Base-by-base conservation (phyloP, 2,888 invertebrate species). In the Lasioglossum calceatum region DNA sequence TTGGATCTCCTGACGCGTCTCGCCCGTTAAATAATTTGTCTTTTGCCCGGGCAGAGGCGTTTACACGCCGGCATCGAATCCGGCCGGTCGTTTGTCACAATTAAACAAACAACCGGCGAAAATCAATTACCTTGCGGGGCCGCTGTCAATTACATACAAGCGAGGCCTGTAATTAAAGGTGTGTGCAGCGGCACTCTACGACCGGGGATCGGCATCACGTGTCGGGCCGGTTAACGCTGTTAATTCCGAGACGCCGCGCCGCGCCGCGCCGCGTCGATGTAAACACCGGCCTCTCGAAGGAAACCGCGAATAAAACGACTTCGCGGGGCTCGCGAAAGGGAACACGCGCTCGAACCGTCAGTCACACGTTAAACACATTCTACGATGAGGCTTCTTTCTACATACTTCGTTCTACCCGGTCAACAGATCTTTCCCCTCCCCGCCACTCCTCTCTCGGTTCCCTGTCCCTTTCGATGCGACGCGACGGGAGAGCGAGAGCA, bases 91-190 rank as follows among this genome's bases (percentile, higher is more conserved):
- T 70, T 73, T 70, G 67, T 79, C 50, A 27, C 64, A 32, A 79
- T 86, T 79, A 77, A 75, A 32, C 77, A 47, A 36, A 36, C 67
- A 67, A 36, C 27, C 4, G 10, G 44, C 39, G 42, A 39, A 75
- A 78, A 86, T 79, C 44, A 73, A 80, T 79, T 73, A 76, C 47
- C 32, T 10, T 14, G 14, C n/a, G n/a, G 27, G 19, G 54, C 39
- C 74, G 39, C 39, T 70, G 54, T 44, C 78, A 42, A 82, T 85
- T 73, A 81, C 39, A 14, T 73, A 79, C 39, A 12, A 47, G 10
- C n/a, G 36, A 77, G 27, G 70, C 23, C 14, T 58, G 47, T 74
- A 85, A 87, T 86, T 76, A 74, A 87, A 47, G 77, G 44, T 70
- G 54, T 54, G 54, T 23, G 23, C 54, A 54, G 54, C 54, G 54